These are phyloP conservation scores for Eonycteris spelaea DNA, from an alignment of 2,113 vertebrate species.

Conservation along the genomic window DNA sequence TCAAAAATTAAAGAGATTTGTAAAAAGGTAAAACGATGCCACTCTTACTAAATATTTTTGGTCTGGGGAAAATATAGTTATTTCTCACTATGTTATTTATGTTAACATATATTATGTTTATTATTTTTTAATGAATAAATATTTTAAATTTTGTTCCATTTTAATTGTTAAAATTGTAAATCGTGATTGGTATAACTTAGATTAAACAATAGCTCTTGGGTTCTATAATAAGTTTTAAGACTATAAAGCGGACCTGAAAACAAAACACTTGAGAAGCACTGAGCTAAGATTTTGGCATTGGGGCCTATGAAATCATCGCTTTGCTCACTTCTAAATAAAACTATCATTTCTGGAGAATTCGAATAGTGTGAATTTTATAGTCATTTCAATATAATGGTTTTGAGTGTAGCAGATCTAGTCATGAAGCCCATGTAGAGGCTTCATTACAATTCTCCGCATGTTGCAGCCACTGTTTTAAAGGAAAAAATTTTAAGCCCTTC, in stretches of 20 bases:
- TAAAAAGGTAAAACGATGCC: slow-evolving; percentile 8
- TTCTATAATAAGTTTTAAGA: not conserved
- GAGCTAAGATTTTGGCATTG: slow-evolving; percentile 59
- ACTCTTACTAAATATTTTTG: not conserved
- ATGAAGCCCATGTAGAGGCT: not conserved
- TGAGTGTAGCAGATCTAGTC: not conserved
- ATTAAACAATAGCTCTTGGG: not conserved
- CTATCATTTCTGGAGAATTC: slow-evolving; percentile 2
- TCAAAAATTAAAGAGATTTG: slow-evolving; percentile 26
- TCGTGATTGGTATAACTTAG: not conserved
- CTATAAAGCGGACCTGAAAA: not conserved
- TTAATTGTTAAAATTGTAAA: slow-evolving; percentile 28
- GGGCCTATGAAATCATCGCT: slow-evolving; percentile 53
- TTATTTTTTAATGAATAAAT: slow-evolving; percentile 21
- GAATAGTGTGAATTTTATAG: slow-evolving; percentile 62
- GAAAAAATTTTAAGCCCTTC: not conserved
- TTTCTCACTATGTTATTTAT: slow-evolving; percentile 40
- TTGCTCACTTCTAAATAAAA: slow-evolving; percentile 54
- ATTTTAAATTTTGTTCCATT: not conserved
- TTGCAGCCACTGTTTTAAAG: slow-evolving; percentile 35
- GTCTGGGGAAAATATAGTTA: slow-evolving; percentile 23
- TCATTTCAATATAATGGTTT: slow-evolving; percentile 4
- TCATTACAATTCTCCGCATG: not conserved
- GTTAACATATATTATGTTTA: not conserved
- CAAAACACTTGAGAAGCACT: slow-evolving; percentile 39